Base-by-base conservation (phyloP, 2,888 invertebrate species). In the Rotaria macrura region DNA sequence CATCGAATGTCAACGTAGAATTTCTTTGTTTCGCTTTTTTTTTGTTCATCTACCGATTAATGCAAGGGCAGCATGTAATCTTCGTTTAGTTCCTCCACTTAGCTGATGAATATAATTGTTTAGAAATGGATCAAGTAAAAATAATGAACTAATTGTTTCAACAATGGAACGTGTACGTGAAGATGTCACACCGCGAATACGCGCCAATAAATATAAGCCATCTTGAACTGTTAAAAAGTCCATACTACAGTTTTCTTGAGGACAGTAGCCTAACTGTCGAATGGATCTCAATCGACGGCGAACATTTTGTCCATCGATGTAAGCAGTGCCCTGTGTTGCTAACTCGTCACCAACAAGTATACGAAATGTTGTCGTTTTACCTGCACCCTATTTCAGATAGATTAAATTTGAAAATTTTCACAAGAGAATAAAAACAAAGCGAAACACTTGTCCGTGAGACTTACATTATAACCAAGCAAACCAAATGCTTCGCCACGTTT, bases 51-150 rank as follows among this genome's bases (percentile, higher is more conserved):
- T 65, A 65, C 65, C 92, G 65, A 91, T 89, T 87, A 92, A 91
- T 6, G 92, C 91, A 79, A 91, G 87, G 6, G 90, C 91, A 40
- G 92, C 91, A 88, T 90, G 91, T 9, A 92, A 88, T 43, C 91
- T 88, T 34, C 91, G 87, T 87, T 89, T 89, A 89, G 91, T 90
- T 0, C 91, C 91, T 7, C 91, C 91, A 4, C 91, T 91, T 65
- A 91, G 87, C 49, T 90, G 87, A 25, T 88, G 79, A 43, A 79
- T 79, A n/a, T 79, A 79, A 43, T 79, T 79, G 2, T 79, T 40
- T 25, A 79, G 79, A 43, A 79, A 79, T 79, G 79, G 79, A 43
- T 79, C 79, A 43, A 79, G 43, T 43, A 79, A 79, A 79, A 79
- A 79, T 43, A 79, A 79, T 79, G 79, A 79, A 43, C 43, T n/a